Evolutionary conservation across 1,140 invertebrate species (phyloP), one percentile per base, ranked within the genome.

Genomic region (Glomeris maerens): DNA sequence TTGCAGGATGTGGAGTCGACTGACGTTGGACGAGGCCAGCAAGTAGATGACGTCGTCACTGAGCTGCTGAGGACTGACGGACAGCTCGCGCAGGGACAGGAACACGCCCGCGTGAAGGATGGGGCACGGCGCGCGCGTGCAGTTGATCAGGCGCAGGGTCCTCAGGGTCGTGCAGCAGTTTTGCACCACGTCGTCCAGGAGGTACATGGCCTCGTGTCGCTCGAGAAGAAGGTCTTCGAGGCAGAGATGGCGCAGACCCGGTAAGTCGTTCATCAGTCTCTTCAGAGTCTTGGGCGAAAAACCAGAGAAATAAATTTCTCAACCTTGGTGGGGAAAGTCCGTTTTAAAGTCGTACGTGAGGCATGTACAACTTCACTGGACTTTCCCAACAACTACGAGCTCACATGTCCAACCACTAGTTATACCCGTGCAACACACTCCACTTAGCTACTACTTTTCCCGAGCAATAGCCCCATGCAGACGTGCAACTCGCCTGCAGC

Each of bases 31-130:
- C 48, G 78, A 72, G n/a, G 76, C 73, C 28, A 85, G 59, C 23
- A 85, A 60, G 49, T 79, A 71, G 4, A 89, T 59, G 0, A 84
- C 68, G 62, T 89, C 84, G 52, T 84, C 79, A 44, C 80, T 76
- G 14, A 90, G 64, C 65, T 86, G 87, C 66, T 88, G 84, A 0
- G 86, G 83, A 59, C 82, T 83, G 20, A 88, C 76, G 2, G 77
- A 73, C 29, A 89, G 64, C 44, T 74, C 74, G 72, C 81, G 58
- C n/a, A 73, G 69, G 64, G 84, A 84, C 20, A 84, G 57, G 62
- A 90, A 90, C 21, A 82, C 73, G 1, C 80, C 82, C 26, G 80
- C 72, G 63, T 88, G 83, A 49, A 87, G 66, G 2, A 89, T 66
- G n/a, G 78, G 77, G 56, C 79, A 83, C 27, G 75, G 71, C n/a